These are phyloP conservation scores for Diabrotica balteata DNA, from an alignment of 2,888 invertebrate species.

Conservation along the genomic window DNA sequence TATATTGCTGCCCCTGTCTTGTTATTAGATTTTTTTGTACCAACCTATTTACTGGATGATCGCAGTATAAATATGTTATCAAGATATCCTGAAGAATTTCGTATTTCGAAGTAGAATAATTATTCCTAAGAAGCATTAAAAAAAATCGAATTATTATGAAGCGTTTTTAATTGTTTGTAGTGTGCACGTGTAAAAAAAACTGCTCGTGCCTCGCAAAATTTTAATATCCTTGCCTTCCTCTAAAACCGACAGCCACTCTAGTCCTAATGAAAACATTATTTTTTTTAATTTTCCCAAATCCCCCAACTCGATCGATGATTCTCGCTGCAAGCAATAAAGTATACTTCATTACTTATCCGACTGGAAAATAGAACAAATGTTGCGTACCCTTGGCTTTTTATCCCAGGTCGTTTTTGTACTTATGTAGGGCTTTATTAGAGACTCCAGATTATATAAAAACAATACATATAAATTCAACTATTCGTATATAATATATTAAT, in stretches of 20 bases:
- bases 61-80: no score
- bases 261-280: slow-evolving; percentile 45
- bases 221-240: slow-evolving; percentile 39
- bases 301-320: slow-evolving; percentile 39
- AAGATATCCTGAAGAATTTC: no score
- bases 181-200: slow-evolving; percentile 2
- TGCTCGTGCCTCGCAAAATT: slow-evolving; percentile 17
- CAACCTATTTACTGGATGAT: no score
- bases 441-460: no score
- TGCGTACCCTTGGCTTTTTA: neutral
- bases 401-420: no score
- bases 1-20: no score
- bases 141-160: neutral
- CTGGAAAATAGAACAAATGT: slow-evolving; percentile 54
- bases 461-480: no score
- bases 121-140: no score
- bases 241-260: slow-evolving; percentile 43
- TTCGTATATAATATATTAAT: no score
- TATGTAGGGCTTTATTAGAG: no score
- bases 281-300: slow-evolving; percentile 48
- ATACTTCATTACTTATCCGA: slow-evolving; percentile 43
- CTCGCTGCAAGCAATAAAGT: slow-evolving; percentile 43
- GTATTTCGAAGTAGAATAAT: no score
- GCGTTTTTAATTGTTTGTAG: slow-evolving; percentile 25
- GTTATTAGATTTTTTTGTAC: no score